Conservation (phyloP, 2,113 vertebrate species). For the Tor tambroides region DNA sequence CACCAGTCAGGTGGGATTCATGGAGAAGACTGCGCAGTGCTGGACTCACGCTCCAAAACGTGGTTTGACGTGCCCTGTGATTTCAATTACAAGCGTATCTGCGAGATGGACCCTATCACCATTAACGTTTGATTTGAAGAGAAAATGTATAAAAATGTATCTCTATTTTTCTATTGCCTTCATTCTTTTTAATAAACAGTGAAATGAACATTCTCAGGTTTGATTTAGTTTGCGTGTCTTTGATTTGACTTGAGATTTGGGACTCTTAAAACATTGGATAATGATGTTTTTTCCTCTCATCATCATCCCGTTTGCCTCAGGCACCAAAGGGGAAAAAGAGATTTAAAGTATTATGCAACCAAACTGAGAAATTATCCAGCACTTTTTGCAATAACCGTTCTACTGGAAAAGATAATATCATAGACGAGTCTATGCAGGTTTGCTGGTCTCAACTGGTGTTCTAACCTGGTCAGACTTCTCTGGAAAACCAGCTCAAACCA, state of each 20-base stretch:
- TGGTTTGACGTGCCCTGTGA: constrained; percentile 69
- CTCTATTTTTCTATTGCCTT: constrained; percentile 10
- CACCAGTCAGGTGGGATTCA: constrained; percentile 62
- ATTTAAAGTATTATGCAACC: not conserved
- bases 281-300: not conserved
- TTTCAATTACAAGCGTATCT: constrained; percentile 65
- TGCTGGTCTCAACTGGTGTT: not conserved
- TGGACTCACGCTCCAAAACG: constrained; percentile 61
- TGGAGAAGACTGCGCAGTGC: constrained; percentile 65
- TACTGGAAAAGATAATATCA: not conserved
- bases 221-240: not conserved
- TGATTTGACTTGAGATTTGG: not conserved
- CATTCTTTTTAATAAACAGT: constrained; percentile 8
- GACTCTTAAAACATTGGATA: not conserved
- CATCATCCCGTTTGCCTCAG: not conserved
- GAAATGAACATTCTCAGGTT: not conserved
- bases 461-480: not conserved
- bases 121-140: not conserved
- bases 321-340: not conserved
- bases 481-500: too few species aligned
- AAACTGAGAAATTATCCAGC: too few species aligned
- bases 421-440: too few species aligned
- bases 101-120: constrained; percentile 66
- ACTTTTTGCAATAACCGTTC: not conserved
- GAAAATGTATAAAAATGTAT: not conserved